Base-by-base conservation (phyloP, 2,797 vertebrate species). In the Phrynocephalus forsythii region DNA sequence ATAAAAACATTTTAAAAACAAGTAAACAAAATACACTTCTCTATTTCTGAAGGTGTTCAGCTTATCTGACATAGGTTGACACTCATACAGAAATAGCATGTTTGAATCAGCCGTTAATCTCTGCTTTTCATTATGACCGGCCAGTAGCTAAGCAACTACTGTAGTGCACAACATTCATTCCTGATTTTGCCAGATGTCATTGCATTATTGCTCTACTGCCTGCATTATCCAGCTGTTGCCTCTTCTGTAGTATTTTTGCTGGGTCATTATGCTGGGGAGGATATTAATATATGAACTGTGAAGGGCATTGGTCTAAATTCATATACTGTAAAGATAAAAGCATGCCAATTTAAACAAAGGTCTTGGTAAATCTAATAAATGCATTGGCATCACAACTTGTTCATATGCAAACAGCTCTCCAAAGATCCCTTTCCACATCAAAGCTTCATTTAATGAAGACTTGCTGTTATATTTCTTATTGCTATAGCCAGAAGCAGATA, bases 401-500 rank as follows among this genome's bases (percentile, higher is more conserved):
- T 90, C 91, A 82, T 90, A 91, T 79, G 22, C 85, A 89, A 84
- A 84, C 76, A 83, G n/a, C 50, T 93, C 86, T 91, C 90, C 52
- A 89, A 92, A 90, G 89, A 89, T 13, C 0, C 24, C 16, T 28
- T 15, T 86, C 79, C 79, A 63, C 84, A 92, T 89, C 90, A 92
- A 93, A 92, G 88, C 91, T 93, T 94, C 90, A 94, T 89, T 90
- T 87, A 86, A 91, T 90, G 91, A 73, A 91, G 91, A 91, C 93
- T 92, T 87, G 83, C 81, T 79, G 18, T 91, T 93, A 90, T 0
- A 3, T 83, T 88, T 88, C 84, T 84, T 82, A 89, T 26, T 72
- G 75, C 48, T 18, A 89, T 79, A 90, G 76, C 63, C 87, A 48
- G 87, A 72, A 94, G 76, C 82, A 69, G 82, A 86, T 16, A 90